A percentile compares a stretch with the other conserved stretches of the same genome.
phyloP scores from a whole-genome alignment of 1,140 invertebrate species.

The Antheraea mylitta region DNA sequence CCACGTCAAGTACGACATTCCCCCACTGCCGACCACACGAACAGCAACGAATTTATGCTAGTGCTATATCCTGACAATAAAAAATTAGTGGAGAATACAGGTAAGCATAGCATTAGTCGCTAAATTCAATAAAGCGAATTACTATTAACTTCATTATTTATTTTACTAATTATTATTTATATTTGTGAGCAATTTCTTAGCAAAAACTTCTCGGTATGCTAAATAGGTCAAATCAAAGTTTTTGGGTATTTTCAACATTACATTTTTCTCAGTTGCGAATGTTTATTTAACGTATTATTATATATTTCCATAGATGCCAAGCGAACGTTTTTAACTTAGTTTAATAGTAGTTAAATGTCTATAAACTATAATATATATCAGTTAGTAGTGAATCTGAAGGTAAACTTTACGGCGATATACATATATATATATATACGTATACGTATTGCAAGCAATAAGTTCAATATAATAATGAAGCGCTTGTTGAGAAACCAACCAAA shows the following conservation, averaged over 20 bases:
- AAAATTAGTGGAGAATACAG: slow-evolving; percentile 73
- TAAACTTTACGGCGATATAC: background rate
- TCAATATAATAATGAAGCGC: slow-evolving; percentile 4
- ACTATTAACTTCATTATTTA: too few species aligned
- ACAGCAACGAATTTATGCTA: slow-evolving; percentile 89
- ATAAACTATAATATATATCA: too few species aligned
- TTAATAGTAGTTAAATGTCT: background rate
- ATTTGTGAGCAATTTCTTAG: background rate
- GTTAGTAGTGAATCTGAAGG: too few species aligned
- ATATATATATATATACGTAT: background rate
- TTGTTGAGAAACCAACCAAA: slow-evolving; percentile 1
- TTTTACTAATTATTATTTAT: too few species aligned
- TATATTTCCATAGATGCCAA: background rate
- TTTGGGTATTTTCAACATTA: background rate
- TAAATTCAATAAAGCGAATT: background rate
- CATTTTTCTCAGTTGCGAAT: background rate
- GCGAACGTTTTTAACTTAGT: background rate
- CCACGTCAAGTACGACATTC: slow-evolving; percentile 32
- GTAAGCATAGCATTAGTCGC: slow-evolving; percentile 35
- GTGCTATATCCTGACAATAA: slow-evolving; percentile 84
- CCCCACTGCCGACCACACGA: slow-evolving; percentile 48
- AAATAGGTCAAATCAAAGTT: background rate
- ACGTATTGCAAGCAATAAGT: too few species aligned
- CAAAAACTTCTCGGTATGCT: background rate
- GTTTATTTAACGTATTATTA: background rate